Conservation (phyloP, 2,113 vertebrate species). For the Notechis scutatus region DNA sequence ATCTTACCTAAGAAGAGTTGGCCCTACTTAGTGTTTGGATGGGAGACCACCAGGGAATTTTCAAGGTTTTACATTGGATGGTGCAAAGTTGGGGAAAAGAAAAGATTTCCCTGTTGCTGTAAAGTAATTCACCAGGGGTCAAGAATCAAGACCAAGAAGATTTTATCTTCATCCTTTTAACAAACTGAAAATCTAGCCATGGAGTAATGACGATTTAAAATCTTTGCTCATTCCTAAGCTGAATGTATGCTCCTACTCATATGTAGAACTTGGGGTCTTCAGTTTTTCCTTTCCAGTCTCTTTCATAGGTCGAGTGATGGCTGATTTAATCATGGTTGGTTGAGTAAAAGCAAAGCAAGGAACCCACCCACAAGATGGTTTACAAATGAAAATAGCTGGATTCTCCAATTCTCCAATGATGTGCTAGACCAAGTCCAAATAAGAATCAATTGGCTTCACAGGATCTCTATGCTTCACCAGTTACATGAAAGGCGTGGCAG, state of each 20-base stretch:
- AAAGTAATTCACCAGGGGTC: background rate
- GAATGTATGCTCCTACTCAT: slow-evolving; percentile 65
- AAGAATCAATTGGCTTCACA: background rate
- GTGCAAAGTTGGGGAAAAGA: background rate
- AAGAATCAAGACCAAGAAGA: background rate
- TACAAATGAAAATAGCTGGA: background rate
- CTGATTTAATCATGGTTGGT: background rate
- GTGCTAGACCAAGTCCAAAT: background rate
- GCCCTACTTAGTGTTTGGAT: background rate
- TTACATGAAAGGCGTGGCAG: background rate
- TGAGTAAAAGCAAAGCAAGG: background rate
- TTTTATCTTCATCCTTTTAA: background rate
- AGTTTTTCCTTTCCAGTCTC: background rate
- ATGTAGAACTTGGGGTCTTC: background rate
- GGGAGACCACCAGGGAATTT: background rate
- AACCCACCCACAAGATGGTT: background rate
- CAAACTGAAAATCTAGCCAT: background rate
- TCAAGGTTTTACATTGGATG: background rate
- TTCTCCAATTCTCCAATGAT: background rate
- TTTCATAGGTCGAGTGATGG: background rate
- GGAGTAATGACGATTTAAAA: slow-evolving; percentile 61
- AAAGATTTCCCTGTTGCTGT: background rate
- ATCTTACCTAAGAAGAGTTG: background rate
- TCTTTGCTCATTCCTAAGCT: slow-evolving; percentile 59
- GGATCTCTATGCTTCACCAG: background rate